A percentile compares a stretch with the other conserved stretches of the same genome.
phyloP scores from a whole-genome alignment of 2,113 vertebrate species.

The Pseudopodoces humilis region DNA sequence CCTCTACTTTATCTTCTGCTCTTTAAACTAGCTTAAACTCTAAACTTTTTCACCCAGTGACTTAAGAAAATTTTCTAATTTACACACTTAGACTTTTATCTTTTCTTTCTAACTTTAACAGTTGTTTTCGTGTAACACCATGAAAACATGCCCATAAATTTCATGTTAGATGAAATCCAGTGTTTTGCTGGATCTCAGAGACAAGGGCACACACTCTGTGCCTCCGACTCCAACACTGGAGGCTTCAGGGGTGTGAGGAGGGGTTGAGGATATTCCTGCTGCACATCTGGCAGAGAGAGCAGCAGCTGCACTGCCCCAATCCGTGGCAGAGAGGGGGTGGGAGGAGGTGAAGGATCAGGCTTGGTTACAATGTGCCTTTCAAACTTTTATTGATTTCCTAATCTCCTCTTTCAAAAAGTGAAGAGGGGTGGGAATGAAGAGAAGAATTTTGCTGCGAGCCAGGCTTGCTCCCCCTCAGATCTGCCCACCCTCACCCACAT shows the following conservation, averaged over 20 bases:
- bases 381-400: not conserved
- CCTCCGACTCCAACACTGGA: not conserved
- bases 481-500: not conserved
- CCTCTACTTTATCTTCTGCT: too few relatives aligned
- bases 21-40: too few relatives aligned
- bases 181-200: too few relatives aligned
- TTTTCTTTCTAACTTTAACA: too few relatives aligned
- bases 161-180: too few relatives aligned
- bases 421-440: not conserved
- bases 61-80: too few relatives aligned
- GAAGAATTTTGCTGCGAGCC: not conserved
- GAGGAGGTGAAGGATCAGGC: conserved; percentile 13
- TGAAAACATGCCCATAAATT: too few relatives aligned
- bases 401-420: not conserved
- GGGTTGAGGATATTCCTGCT: not conserved
- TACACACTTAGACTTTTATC: too few relatives aligned
- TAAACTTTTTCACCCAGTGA: too few relatives aligned
- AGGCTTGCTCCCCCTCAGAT: not conserved
- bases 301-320: conserved; percentile 25
- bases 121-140: too few relatives aligned
- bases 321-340: not conserved
- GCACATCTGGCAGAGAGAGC: conserved; percentile 25
- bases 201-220: too few relatives aligned
- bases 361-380: conserved; percentile 3
- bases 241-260: not conserved